phyloP scores from a whole-genome alignment of 2,797 vertebrate genomes.

The Hypotaenidia okinawae region DNA sequence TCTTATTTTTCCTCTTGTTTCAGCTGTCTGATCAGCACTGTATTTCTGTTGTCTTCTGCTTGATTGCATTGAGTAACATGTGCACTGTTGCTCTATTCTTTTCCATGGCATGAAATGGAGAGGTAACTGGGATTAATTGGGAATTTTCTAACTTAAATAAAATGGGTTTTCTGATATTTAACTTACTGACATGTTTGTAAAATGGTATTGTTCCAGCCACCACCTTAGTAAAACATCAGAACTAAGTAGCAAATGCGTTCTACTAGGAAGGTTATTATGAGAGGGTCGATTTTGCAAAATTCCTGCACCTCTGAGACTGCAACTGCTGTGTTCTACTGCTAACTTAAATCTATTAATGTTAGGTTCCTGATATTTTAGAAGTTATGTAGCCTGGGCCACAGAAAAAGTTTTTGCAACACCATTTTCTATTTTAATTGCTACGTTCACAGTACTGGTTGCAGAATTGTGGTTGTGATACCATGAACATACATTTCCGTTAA shows the following conservation, averaged over 20 bases:
- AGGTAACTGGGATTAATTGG: conserved; percentile 14
- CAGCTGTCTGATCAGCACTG: not conserved
- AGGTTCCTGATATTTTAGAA: not conserved
- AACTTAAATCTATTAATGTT: not conserved
- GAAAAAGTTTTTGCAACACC: not conserved
- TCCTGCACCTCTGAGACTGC: not conserved
- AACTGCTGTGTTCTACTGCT: not conserved
- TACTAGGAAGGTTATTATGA: not conserved
- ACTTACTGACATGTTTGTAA: not conserved
- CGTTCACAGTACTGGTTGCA: not conserved
- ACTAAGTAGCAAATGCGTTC: not conserved
- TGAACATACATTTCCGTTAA: not conserved
- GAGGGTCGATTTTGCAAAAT: rapidly evolving
- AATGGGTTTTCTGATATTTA: not conserved
- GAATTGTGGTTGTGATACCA: not conserved
- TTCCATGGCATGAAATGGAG: not conserved
- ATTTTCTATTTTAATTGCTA: not conserved
- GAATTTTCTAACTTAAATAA: not conserved
- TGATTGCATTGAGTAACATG: not conserved
- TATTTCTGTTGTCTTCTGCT: not conserved
- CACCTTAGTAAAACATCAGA: not conserved
- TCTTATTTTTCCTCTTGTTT: not conserved
- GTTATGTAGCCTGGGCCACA: not conserved
- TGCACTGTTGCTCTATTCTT: not conserved
- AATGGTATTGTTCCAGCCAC: not conserved